These are phyloP conservation scores for Ciconia maguari DNA, from an alignment of 2,113 vertebrate genomes.

Conservation along the genomic window DNA sequence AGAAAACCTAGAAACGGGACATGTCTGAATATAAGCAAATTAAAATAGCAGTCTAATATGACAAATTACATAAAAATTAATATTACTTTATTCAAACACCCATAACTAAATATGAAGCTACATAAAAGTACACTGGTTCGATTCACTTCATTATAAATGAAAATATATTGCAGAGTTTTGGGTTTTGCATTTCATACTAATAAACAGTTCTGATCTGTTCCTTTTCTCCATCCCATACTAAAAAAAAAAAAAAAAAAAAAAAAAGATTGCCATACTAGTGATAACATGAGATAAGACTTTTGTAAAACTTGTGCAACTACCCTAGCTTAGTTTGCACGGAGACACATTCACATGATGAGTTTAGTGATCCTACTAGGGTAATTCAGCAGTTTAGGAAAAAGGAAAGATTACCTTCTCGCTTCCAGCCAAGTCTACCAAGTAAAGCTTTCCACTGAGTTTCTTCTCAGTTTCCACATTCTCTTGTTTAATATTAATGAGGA, in stretches of 20 bases:
- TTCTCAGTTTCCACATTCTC: conserved; percentile 95
- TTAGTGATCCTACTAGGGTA: not conserved
- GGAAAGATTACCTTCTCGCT: conserved; percentile 87
- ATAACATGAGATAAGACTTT: not conserved
- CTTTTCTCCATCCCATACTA: not conserved
- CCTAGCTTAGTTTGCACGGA: not conserved
- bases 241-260: not conserved
- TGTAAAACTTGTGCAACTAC: not conserved
- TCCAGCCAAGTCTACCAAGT: conserved; percentile 94
- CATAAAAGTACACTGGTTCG: not conserved
- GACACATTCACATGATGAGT: too few relatives aligned
- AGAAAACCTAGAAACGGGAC: not conserved
- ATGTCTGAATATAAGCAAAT: not conserved
- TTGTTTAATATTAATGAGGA: conserved; percentile 95
- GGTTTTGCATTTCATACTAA: not conserved
- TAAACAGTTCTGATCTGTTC: not conserved
- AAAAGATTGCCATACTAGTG: too few relatives aligned
- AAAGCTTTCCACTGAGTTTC: conserved; percentile 94
- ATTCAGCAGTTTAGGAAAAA: not conserved
- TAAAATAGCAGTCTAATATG: not conserved
- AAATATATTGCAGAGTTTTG: not conserved
- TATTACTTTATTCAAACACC: not conserved
- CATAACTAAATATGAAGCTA: not conserved
- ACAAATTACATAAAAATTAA: not conserved
- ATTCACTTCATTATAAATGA: not conserved